Base-by-base conservation (phyloP, 2,113 vertebrate genomes). In the Datnioides undecimradiatus region DNA sequence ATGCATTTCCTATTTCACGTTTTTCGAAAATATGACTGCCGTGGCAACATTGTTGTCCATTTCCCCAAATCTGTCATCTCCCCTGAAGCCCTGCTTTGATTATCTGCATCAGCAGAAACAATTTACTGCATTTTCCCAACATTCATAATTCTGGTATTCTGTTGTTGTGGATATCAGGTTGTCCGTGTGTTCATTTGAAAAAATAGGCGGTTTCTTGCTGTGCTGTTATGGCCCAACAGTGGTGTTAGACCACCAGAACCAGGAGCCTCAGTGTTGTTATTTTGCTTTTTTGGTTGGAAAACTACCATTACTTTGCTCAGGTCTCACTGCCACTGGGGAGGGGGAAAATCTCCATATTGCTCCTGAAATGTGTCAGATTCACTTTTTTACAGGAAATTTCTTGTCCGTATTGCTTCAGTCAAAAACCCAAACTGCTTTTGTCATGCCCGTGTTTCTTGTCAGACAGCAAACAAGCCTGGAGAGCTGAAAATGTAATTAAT, bases 381-480 rank as follows among this genome's bases (percentile, higher is more conserved):
- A 17, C 7, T 67, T 38, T 19, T 19, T 40, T 12, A 34, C 31
- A 46, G 6, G 16, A 72, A 14, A 36, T 68, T 55, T 52, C 43
- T 41, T 48, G 9, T 27, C 45, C 33, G 21, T 36, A 25, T 54
- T 43, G 34, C 11, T 62, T 66, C 7, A 54, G 11, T 72, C n/a
- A 52, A 71, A 80, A 78, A 19, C 17, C 13, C 25, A 23, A 73
- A 57, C 36, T 33, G 55, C 52, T 79, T 55, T 62, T 17, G 23
- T 40, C 17, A 38, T 31, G 29, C 49, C 43, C 29, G 43, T 19
- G 38, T 38, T 76, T 66, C 68, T 68, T 70, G 29, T 51, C 38
- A 60, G 71, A 33, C 46, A 58, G 49, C 5, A 0, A 23, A 51
- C 8, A 41, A 59, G 48, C 33, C 16, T 45, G 12, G 27, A 67